A percentile compares a stretch with the other conserved stretches of the same genome.
Evolutionary conservation across 2,888 invertebrate species (phyloP).

Genomic region (Ochropacha duplaris): DNA sequence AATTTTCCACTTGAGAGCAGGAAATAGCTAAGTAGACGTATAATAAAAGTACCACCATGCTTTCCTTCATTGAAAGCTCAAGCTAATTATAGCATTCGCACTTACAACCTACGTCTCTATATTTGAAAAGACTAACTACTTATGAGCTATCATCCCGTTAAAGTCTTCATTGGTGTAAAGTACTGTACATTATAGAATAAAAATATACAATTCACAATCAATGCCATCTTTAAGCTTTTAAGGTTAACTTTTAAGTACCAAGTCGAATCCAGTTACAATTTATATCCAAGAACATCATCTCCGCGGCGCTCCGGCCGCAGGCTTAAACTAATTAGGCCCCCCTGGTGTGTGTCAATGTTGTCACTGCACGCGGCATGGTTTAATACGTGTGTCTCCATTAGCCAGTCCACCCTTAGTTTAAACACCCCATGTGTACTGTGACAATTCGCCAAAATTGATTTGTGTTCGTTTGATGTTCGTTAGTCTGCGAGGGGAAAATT

Average conservation of each 20-base stretch:
- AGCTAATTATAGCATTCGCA: too few relatives aligned
- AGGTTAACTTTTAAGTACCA: not conserved
- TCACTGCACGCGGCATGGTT: slow-evolving; percentile 74
- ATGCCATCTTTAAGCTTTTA: too few relatives aligned
- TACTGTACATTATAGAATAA: too few relatives aligned
- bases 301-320: slow-evolving; percentile 61
- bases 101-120: too few relatives aligned
- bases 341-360: slow-evolving; percentile 75
- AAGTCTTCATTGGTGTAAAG: too few relatives aligned
- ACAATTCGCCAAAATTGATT: slow-evolving; percentile 81
- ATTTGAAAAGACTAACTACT: too few relatives aligned
- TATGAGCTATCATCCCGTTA: too few relatives aligned
- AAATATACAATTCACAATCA: too few relatives aligned
- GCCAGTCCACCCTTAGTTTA: slow-evolving; percentile 67
- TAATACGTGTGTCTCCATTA: slow-evolving; percentile 83
- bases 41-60: too few relatives aligned
- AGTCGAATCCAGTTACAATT: slow-evolving; percentile 26
- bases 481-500: slow-evolving; percentile 29
- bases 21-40: too few relatives aligned
- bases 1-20: too few relatives aligned
- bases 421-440: slow-evolving; percentile 64
- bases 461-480: slow-evolving; percentile 59
- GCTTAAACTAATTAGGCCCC: slow-evolving; percentile 81
- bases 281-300: slow-evolving; percentile 41
- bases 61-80: too few relatives aligned